Conservation (phyloP, 2,888 invertebrate species). For the Cosmopolites sordidus region DNA sequence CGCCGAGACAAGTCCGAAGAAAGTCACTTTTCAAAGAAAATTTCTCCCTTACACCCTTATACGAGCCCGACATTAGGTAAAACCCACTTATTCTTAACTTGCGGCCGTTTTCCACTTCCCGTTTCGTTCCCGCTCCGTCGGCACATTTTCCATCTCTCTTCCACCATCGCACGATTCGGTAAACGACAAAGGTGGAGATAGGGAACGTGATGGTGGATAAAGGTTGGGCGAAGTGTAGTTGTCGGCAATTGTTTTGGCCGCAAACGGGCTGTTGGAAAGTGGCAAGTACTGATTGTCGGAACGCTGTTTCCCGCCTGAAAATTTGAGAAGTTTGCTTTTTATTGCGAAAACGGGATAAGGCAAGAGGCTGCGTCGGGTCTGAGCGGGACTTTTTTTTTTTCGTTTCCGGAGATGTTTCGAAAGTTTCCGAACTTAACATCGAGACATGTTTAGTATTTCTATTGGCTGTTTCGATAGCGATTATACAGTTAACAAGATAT, state of each 20-base stretch:
- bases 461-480: too few species aligned
- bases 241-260: constrained; percentile 40
- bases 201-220: neutral
- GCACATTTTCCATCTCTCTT: neutral
- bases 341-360: neutral
- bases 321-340: constrained; percentile 27
- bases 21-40: constrained; percentile 25
- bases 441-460: too few species aligned
- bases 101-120: constrained; percentile 16
- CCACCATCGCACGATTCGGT: neutral
- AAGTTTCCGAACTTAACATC: too few species aligned
- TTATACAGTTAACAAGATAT: too few species aligned
- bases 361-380: neutral
- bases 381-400: too few species aligned
- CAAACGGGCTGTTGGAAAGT: constrained; percentile 39
- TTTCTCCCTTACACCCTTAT: constrained; percentile 20
- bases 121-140: neutral
- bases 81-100: constrained; percentile 27
- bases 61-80: constrained; percentile 26
- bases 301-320: constrained; percentile 25
- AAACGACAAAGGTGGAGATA: neutral
- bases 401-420: too few species aligned
- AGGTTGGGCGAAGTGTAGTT: constrained; percentile 26
- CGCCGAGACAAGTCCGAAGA: too few species aligned
- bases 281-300: constrained; percentile 38